phyloP scores from a whole-genome alignment of 2,888 invertebrate species.

The Mycalesis mineus region DNA sequence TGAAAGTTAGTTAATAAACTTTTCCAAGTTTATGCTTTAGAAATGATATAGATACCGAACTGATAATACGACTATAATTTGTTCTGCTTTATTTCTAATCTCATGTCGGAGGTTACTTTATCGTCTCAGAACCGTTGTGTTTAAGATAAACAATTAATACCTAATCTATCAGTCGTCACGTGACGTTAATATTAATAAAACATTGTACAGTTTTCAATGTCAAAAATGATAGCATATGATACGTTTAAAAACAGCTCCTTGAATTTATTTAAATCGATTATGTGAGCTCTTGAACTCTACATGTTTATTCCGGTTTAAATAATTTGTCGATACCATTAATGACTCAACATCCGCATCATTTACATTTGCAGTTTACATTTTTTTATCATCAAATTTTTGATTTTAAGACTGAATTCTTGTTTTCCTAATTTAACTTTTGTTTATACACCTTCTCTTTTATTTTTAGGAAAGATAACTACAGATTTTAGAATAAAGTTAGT shows the following conservation, averaged over 20 bases:
- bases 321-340: neutral
- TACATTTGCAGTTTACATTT: neutral
- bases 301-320: slow-evolving; percentile 4
- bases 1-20: no score
- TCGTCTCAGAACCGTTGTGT: neutral
- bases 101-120: neutral
- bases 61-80: no score
- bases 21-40: no score
- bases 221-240: neutral
- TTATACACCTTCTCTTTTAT: no score
- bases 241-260: neutral
- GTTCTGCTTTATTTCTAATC: no score
- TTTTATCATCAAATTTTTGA: no score
- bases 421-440: no score
- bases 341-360: neutral
- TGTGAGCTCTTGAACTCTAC: neutral
- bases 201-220: neutral
- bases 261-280: slow-evolving; percentile 3
- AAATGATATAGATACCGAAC: no score
- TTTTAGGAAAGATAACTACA: no score
- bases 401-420: no score
- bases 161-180: neutral
- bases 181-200: neutral
- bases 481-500: no score
- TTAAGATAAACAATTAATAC: neutral